These are phyloP conservation scores for Clarias gariepinus DNA, from an alignment of 2,113 vertebrate genomes.

Conservation along the genomic window DNA sequence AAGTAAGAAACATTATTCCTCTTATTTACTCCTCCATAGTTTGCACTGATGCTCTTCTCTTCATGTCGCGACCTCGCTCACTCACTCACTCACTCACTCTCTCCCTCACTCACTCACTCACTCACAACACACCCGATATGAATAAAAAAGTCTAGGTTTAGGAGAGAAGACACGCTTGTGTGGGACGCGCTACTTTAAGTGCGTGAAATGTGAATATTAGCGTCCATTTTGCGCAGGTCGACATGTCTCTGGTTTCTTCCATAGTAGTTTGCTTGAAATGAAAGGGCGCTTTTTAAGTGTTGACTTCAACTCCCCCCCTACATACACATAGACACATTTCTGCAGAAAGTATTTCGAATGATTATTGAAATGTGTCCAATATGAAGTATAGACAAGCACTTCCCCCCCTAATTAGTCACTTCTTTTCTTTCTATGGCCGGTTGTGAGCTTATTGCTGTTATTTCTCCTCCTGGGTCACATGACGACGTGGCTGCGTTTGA, in stretches of 20 bases:
- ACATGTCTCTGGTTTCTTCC: slow-evolving; percentile 90
- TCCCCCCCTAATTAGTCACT: slow-evolving; percentile 56
- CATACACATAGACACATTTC: neutral
- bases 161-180: slow-evolving; percentile 3
- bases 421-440: slow-evolving; percentile 61
- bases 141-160: neutral
- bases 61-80: slow-evolving; percentile 18
- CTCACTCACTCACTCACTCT: no score
- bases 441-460: slow-evolving; percentile 52
- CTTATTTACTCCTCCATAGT: slow-evolving; percentile 2
- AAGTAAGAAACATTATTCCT: slow-evolving; percentile 72
- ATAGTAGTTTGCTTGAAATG: slow-evolving; percentile 47
- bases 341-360: slow-evolving; percentile 18
- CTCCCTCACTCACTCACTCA: no score
- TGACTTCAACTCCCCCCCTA: no score
- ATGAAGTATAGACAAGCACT: slow-evolving; percentile 30
- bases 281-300: slow-evolving; percentile 50
- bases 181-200: slow-evolving; percentile 54
- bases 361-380: neutral
- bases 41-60: neutral
- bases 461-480: slow-evolving; percentile 78
- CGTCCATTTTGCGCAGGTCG: slow-evolving; percentile 97
- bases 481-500: slow-evolving; percentile 74
- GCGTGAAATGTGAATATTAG: slow-evolving; percentile 70
- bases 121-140: no score